Base-by-base conservation (phyloP, 2,797 vertebrate genomes). In the Platyrinchus mystaceus region DNA sequence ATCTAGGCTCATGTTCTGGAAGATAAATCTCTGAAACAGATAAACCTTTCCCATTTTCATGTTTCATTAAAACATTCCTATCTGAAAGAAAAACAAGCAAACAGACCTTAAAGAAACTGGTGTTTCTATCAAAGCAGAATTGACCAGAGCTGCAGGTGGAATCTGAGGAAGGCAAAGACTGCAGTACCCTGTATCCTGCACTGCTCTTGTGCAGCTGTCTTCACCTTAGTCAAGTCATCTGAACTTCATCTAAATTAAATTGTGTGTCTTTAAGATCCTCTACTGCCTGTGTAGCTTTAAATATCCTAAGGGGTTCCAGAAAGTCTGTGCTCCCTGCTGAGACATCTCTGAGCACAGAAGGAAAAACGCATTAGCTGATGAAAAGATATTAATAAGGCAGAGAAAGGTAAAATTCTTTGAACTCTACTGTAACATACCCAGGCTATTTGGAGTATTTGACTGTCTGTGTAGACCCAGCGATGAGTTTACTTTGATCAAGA, bases 321-420 rank as follows among this genome's bases (percentile, higher is more conserved):
- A 70, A 87, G 36, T 55, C 53, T 71, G 2, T 71, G 27, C 39
- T 87, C 14, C 70, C 89, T 47, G 44, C 84, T 76, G 93, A 91
- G 81, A 30, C 12, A 36, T 66, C 56, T 67, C 84, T 77, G 76
- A 93, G 27, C 70, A 88, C 56, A 81, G 77, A 89, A 52, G 69
- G 50, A 80, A 77, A 77, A 70, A 81, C 16, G 13, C 28, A 41
- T 81, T 56, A 84, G 62, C 46, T 79, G 81, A 78, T 59, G 50
- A 67, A 68, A 76, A 32, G 43, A 79, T 74, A 92, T 95, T 89
- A 94, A 96, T 91, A 94, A 92, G 30, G 46, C 63, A 92, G 64
- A 71, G 39, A 77, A 66, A 86, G 77, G 77, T 87, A 88, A 89
- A 87, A 89, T n/a, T 43, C 26, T 71, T 47, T 49, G 53, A 82